phyloP scores from a whole-genome alignment of 2,888 invertebrate genomes.

The Piscicola geometra region DNA sequence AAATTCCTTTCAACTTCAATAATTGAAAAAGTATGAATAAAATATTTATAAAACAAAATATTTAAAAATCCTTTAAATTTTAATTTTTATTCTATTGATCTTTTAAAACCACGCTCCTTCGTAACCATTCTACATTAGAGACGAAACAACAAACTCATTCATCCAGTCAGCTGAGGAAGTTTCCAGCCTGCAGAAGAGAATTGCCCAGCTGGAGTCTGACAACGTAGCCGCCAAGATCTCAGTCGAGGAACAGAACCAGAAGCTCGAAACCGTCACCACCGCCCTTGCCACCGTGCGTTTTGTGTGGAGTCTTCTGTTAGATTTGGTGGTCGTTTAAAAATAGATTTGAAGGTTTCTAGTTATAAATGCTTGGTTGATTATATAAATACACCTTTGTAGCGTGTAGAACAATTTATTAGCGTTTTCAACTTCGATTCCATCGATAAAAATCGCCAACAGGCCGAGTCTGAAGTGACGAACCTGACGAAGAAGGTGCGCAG shows the following conservation, averaged over 20 bases:
- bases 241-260: constrained; percentile 87
- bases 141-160: no score
- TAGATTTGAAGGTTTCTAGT: no score
- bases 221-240: constrained; percentile 96
- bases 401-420: not conserved
- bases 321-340: no score
- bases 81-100: not conserved
- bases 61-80: not conserved
- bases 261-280: constrained; percentile 98
- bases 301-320: no score
- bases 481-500: constrained; percentile 97
- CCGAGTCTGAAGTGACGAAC: constrained; percentile 97
- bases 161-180: constrained; percentile 79
- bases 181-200: constrained; percentile 96
- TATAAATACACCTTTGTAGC: no score
- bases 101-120: not conserved
- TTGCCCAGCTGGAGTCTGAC: constrained; percentile 97
- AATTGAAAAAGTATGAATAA: not conserved
- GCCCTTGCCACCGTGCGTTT: constrained; percentile 63
- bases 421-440: not conserved
- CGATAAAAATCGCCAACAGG: constrained; percentile 60
- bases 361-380: no score
- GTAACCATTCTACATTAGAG: no score
- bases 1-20: no score
- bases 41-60: not conserved